Evolutionary conservation across 2,113 vertebrate genomes (phyloP), one percentile per base, ranked within the genome.

Genomic region (Sebastes schlegelii): DNA sequence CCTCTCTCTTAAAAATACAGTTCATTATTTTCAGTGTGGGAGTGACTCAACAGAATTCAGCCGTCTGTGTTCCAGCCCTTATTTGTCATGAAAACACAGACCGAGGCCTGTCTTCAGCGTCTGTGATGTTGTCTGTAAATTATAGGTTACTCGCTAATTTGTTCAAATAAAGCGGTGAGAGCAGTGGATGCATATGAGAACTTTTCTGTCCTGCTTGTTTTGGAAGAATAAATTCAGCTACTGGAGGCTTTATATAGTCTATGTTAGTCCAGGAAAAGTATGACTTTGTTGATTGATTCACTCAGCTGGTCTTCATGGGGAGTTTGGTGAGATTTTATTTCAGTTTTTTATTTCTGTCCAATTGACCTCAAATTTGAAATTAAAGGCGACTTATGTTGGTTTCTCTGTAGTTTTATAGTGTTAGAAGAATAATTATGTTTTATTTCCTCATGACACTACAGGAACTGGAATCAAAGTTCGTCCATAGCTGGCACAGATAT

Each of bases 1-100:
- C 80, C 72, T 82, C 82, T 77, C 80, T 80, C 86, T 85, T 90
- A 84, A 86, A 89, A 92, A 85, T 84, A 90, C 85, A 83, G 66
- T 83, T 92, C 86, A 87, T 91, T 92, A 92, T 89, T 88, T 90
- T 84, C 77, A 84, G 90, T 80, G 81, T 84, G 91, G 86, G 79
- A 92, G 72, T 89, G 88, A 91, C 86, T 91, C 85, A 90, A 77
- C 90, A 88, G 80, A 79, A 79, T 51, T 75, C 64, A 55, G 68
- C 13, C 46, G 74, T 82, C 77, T 77, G 73, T 65, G 84, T 69
- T 73, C 81, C 86, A 60, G 58, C 75, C 81, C 78, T 80, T 87
- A 77, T 91, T 91, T 85, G 82, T 89, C 80, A 67, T 80, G 72
- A 90, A 88, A 90, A 88, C 77, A 77, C 79, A 81, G 72, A 65